Base-by-base conservation (phyloP, 2,888 invertebrate species). In the Diarsia mendica region DNA sequence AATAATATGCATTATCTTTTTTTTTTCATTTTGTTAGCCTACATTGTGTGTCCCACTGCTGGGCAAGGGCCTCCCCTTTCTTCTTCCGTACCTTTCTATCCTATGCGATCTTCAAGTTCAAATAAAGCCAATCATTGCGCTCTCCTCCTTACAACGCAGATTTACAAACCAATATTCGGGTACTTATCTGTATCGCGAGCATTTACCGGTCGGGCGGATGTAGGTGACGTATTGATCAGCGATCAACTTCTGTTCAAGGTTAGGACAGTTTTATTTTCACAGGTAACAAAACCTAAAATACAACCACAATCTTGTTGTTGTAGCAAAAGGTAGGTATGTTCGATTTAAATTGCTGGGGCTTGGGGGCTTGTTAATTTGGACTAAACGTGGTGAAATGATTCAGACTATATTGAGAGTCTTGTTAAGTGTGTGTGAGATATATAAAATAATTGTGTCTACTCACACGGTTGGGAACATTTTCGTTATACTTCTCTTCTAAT, bases 201-300 rank as follows among this genome's bases (percentile, higher is more conserved):
- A 60, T 33, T 64, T 64, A 75, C 4, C n/a, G 39, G 8, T 63
- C 23, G 70, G n/a, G 64, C 49, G 64, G 74, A 58, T 58, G 58
- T 33, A 28, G 28, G 28, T 80, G 77, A 83, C 70, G 80, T 80
- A 83, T 80, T 67, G 80, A 83, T 73, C 74, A 9, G 28, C 18
- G 55, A 75, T 65, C 67, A 68, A 33, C 23, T 28, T 58, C 63
- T 58, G 66, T 61, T 55, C 81, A 67, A 67, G 72, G 72, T 55
- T 46, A 39, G 9, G 69, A 70, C 75, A 67, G 67, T 49, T 28
- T 28, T 28, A 28, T 28, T 28, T 28, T 28, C 2, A 28, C 28
- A 33, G n/a, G n/a, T 15, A 28, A 15, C 15, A 58, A 58, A 28
- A 8, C 28, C 33, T 4, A 20, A 33, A n/a, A 46, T 53, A n/a